Evolutionary conservation across 2,888 invertebrate genomes (phyloP).

Genomic region (Sepiola atlantica): DNA sequence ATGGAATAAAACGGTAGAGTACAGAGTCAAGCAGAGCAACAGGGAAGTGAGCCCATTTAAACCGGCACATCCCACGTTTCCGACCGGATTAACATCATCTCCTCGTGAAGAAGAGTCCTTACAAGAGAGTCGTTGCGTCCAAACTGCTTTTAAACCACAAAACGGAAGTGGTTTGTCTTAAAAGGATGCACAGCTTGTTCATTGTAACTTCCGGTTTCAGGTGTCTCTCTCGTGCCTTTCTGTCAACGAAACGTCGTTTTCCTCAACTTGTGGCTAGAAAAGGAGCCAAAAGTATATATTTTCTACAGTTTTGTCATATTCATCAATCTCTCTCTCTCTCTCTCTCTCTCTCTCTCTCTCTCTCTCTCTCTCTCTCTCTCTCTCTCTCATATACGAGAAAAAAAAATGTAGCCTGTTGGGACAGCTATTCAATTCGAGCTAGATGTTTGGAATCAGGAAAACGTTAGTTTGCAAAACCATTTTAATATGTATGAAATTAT

Average conservation of each 20-base stretch:
- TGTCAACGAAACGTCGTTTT: neutral
- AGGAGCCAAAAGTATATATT: too few species aligned
- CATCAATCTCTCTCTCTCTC: too few species aligned
- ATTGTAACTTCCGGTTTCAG: neutral
- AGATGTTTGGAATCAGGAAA: too few species aligned
- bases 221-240: too few species aligned
- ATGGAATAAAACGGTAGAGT: neutral
- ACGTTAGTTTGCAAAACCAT: neutral
- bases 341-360: neutral
- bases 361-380: too few species aligned
- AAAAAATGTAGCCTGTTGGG: too few species aligned
- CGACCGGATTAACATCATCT: conserved; percentile 7
- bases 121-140: neutral
- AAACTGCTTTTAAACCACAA: neutral
- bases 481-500: too few species aligned
- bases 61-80: neutral
- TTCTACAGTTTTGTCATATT: too few species aligned
- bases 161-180: conserved; percentile 14
- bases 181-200: neutral
- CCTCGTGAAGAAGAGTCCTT: neutral
- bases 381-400: too few species aligned
- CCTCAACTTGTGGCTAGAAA: neutral
- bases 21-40: neutral
- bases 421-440: too few species aligned
- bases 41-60: neutral